Conservation (phyloP, 2,113 vertebrate species). For the Caracal caracal region DNA sequence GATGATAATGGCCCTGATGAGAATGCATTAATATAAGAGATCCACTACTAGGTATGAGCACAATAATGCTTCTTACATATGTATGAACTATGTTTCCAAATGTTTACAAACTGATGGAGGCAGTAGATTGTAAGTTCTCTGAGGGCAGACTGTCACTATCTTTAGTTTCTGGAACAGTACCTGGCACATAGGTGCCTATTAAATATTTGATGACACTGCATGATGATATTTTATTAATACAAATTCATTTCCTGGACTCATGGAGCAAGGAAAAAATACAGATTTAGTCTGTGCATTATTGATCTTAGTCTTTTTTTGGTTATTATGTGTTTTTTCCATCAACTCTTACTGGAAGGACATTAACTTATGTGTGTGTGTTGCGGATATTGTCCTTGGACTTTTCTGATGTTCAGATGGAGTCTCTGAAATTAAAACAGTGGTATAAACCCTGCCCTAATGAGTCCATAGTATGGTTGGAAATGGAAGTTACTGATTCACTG, state of each 20-base stretch:
- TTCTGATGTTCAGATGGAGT: not conserved
- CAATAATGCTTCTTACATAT: not conserved
- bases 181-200: not conserved
- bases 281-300: not conserved
- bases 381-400: not conserved
- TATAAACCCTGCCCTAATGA: not conserved
- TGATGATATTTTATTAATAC: not conserved
- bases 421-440: not conserved
- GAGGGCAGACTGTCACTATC: not conserved
- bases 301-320: not conserved
- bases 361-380: not conserved
- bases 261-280: not conserved
- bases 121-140: not conserved
- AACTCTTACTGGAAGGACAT: not conserved
- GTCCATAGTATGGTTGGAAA: not conserved
- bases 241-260: not conserved
- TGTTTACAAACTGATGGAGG: not conserved
- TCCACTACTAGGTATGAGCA: not conserved
- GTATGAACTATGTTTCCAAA: not conserved
- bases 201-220: not conserved
- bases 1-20: not conserved
- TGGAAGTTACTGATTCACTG: not conserved
- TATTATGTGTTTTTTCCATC: not conserved
- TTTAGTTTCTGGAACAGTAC: not conserved
- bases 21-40: not conserved